Evolutionary conservation across 2,113 vertebrate genomes (phyloP).

Genomic region (Promerops cafer): DNA sequence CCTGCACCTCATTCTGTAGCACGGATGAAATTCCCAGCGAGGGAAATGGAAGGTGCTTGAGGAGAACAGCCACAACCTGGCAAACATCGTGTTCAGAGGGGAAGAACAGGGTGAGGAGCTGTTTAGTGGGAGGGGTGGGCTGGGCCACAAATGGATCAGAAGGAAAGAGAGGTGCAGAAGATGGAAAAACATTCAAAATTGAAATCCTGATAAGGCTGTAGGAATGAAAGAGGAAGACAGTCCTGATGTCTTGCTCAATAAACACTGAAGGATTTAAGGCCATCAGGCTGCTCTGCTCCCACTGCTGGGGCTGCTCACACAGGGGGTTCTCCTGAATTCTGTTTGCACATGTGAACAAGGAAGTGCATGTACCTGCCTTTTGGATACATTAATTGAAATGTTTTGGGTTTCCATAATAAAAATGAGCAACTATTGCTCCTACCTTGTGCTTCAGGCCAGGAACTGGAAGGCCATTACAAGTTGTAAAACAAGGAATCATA

Average conservation of each 20-base stretch:
- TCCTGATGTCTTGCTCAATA: neutral
- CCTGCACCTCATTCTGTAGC: rapidly evolving
- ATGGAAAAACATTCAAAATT: neutral
- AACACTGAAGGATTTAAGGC: neutral
- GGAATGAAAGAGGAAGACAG: neutral
- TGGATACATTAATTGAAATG: rapidly evolving
- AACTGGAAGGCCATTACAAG: neutral
- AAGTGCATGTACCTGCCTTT: too few relatives aligned
- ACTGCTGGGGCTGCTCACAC: neutral
- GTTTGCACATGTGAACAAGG: neutral
- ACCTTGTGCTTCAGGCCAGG: neutral
- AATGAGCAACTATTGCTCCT: neutral
- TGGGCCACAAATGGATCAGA: neutral
- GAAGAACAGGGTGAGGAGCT: neutral
- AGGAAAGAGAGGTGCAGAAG: neutral
- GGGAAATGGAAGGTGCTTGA: neutral
- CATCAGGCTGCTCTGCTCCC: neutral
- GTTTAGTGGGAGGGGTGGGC: neutral
- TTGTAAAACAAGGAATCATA: neutral
- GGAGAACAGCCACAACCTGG: rapidly evolving
- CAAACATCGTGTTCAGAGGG: rapidly evolving
- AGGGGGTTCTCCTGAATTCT: neutral
- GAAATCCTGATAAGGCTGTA: neutral
- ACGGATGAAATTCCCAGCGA: rapidly evolving
- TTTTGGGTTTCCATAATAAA: neutral